Base-by-base conservation (phyloP, 2,888 invertebrate genomes). In the Tinea semifulvella region DNA sequence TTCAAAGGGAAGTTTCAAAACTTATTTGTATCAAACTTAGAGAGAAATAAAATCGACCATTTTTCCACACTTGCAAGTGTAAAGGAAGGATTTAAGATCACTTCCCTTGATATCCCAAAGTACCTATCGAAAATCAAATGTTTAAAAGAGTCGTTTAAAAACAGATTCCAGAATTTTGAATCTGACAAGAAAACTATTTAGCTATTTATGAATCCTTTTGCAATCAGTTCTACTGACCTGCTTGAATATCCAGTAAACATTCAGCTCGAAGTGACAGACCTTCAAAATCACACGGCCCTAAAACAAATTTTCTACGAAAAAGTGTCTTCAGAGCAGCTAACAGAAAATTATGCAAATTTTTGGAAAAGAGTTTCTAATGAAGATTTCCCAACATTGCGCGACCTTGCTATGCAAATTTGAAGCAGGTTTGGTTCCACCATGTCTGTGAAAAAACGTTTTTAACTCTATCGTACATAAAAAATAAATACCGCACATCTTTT, bases 1-100 rank as follows among this genome's bases (percentile, higher is more conserved):
- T 47, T 42, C 42, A 42, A 47, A 47, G 45, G 26, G 5, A 45
- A 47, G 25, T n/a, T n/a, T n/a, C 35, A 44, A 46, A 36, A 36
- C 26, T 26, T 38, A 1, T 26, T 46, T 43, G 14, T 26, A 43
- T 25, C 25, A 5, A 46, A 46, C 25, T 43, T 22, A 8, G 22
- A 7, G 5, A 22, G 6, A 22, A 8, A 22, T 7, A 22, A 5
- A 7, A 22, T 22, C 8, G 22, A 22, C 8, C 22, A 7, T 8
- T 22, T 22, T 8, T 8, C 22, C 22, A 22, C 22, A 22, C 22
- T 22, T 7, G 8, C 5, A 22, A 5, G 8, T 22, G 5, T 22
- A 8, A 22, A 22, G 8, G 22, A 22, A 8, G 22, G 8, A 8
- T 8, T 22, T 8, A 22, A 22, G 5, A 22, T 22, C 8, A 8